Evolutionary conservation across 2,888 invertebrate species (phyloP), one percentile per base, ranked within the genome.

Genomic region (Venusia cambrica): DNA sequence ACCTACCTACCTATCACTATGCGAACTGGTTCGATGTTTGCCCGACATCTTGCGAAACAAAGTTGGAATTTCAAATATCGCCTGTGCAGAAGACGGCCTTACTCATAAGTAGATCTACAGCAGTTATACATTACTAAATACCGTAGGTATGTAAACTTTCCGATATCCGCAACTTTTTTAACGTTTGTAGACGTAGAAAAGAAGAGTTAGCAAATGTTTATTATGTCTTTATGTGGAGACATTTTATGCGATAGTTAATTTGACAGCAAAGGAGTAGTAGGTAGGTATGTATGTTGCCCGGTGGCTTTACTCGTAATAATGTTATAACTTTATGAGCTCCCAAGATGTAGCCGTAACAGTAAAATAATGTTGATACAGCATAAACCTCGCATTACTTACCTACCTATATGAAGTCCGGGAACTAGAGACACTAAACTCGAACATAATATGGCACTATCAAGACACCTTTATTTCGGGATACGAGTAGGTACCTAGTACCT

Each of bases 281-380:
- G n/a, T n/a, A n/a, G n/a, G n/a, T n/a, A n/a, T n/a, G 21, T 21
- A 34, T 34, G 20, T 15, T 4, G 7, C 19, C n/a, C 27, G 15
- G 15, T 20, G 21, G 21, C 17, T 22, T 34, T 34, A 34, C 26
- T 27, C 6, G 52, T 53, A 59, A 62, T 56, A 59, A 22, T 35
- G 57, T 61, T 54, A 51, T 51, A 59, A 47, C 66, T 79, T 81
- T 79, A 83, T 69, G 72, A 66, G 55, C 59, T 48, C 54, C 57
- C 76, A 64, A 72, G 69, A 74, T 77, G 78, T 77, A 75, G 71
- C 62, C 64, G 73, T 74, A 75, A 77, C 72, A 78, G 72, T 78
- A 77, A 80, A 79, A 75, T 75, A 66, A 80, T 74, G 70, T 67
- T 79, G 77, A 72, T 77, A 72, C 55, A 69, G 62, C 72, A 71